A percentile compares a stretch with the other conserved stretches of the same genome.
phyloP scores from a whole-genome alignment of 37 sponge, comb jelly and placozoan genomes.

The Geodia barretti region DNA sequence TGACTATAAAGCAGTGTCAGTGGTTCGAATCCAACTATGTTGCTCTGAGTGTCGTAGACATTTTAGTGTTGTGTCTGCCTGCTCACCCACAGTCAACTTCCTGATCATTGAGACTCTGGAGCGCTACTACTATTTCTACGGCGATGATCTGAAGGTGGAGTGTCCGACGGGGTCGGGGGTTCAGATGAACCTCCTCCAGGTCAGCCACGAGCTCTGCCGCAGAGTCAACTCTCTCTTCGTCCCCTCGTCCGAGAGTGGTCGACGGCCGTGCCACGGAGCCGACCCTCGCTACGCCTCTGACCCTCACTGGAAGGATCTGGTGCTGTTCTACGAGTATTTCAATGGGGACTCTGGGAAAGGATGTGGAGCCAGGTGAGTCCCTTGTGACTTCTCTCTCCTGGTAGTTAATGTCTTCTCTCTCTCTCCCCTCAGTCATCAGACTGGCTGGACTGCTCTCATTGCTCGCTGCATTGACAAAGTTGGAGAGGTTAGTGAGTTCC shows the following conservation, averaged over 20 bases:
- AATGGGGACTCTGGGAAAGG: slow-evolving; percentile 92
- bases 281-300: slow-evolving; percentile 70
- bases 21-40: not conserved
- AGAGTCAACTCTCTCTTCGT: not conserved
- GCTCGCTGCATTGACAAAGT: slow-evolving; percentile 86
- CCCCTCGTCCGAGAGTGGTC: not conserved
- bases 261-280: slow-evolving; percentile 91
- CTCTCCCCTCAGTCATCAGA: slow-evolving; percentile 81
- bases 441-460: slow-evolving; percentile 93
- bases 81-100: slow-evolving; percentile 74
- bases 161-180: slow-evolving; percentile 88
- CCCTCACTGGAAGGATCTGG: slow-evolving; percentile 90
- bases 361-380: slow-evolving; percentile 92
- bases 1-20: not conserved
- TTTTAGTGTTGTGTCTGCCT: not conserved
- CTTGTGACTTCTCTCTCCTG: not conserved
- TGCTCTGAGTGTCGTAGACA: not conserved
- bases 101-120: slow-evolving; percentile 92
- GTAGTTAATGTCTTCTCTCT: not conserved
- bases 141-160: slow-evolving; percentile 86
- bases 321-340: slow-evolving; percentile 97
- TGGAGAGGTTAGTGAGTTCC: slow-evolving; percentile 9
- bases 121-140: slow-evolving; percentile 92
- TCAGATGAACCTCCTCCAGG: slow-evolving; percentile 76
- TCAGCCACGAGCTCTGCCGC: slow-evolving; percentile 75